phyloP scores from a whole-genome alignment of 2,888 invertebrate species.

The Globia sparganii region DNA sequence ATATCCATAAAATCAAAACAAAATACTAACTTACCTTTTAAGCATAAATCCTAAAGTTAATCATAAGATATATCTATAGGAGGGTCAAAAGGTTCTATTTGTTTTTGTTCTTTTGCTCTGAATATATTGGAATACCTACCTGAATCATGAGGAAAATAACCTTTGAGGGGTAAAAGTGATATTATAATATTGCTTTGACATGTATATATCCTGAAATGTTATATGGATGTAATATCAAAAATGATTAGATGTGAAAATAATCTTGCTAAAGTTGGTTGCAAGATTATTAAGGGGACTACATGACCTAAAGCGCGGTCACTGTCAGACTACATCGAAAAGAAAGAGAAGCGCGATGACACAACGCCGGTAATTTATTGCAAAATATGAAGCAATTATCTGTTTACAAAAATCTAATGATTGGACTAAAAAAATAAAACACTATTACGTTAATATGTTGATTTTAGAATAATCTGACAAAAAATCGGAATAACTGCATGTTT shows the following conservation, averaged over 20 bases:
- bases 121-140: constrained; percentile 45
- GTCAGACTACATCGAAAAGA: too few species aligned
- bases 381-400: too few species aligned
- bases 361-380: too few species aligned
- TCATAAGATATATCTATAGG: constrained; percentile 26
- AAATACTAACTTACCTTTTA: constrained; percentile 17
- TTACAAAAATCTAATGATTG: too few species aligned
- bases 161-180: background rate
- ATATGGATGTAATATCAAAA: background rate
- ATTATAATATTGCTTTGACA: constrained; percentile 8
- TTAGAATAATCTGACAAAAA: too few species aligned
- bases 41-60: constrained; percentile 35
- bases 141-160: constrained; percentile 16
- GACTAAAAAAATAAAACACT: too few species aligned
- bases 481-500: too few species aligned
- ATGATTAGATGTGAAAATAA: background rate
- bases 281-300: too few species aligned
- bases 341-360: too few species aligned
- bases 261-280: background rate
- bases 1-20: constrained; percentile 11
- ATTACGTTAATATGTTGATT: too few species aligned
- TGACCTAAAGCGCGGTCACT: too few species aligned
- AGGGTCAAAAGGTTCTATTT: constrained; percentile 28
- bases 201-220: background rate
- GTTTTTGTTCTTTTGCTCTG: constrained; percentile 22